phyloP scores from a whole-genome alignment of 1,140 invertebrate genomes.

The Drosophila pseudoananassae region DNA sequence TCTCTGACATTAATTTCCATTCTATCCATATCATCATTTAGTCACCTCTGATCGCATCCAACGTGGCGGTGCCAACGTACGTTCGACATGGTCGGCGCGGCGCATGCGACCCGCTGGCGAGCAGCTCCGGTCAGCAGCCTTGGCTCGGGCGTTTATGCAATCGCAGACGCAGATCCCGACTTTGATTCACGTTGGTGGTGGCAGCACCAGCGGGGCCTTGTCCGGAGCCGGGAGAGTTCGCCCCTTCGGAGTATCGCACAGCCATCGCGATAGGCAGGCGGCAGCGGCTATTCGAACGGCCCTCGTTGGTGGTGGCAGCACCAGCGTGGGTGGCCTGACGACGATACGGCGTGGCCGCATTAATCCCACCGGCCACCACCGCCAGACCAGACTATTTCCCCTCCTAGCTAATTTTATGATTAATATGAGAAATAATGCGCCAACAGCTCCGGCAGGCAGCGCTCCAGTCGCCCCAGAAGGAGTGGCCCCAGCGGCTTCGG shows the following conservation, averaged over 20 bases:
- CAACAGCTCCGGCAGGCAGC: conserved; percentile 57
- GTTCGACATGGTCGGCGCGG: conserved; percentile 33
- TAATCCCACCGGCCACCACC: conserved; percentile 13
- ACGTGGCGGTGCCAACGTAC: conserved; percentile 29
- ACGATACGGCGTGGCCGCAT: conserved; percentile 18
- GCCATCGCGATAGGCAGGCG: conserved; percentile 27
- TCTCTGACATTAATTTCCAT: conserved; percentile 74
- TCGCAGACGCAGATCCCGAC: conserved; percentile 14
- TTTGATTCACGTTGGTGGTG: conserved; percentile 19
- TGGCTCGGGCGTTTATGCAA: conserved; percentile 17
- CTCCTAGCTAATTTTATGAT: conserved; percentile 52
- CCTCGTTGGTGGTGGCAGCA: conserved; percentile 49
- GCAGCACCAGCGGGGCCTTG: conserved; percentile 25
- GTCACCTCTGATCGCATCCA: conserved; percentile 53
- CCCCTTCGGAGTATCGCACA: conserved; percentile 22
- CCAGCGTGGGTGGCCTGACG: conserved; percentile 17
- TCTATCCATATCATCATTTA: conserved; percentile 62
- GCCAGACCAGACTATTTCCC: conserved; percentile 43
- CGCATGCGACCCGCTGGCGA: conserved; percentile 26
- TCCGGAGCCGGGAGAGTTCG: conserved; percentile 31
- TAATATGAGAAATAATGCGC: conserved; percentile 76
- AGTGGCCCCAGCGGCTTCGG: background rate
- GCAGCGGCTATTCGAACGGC: conserved; percentile 21
- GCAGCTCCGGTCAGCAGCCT: conserved; percentile 32
- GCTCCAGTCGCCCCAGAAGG: conserved; percentile 2